Conservation (phyloP, 2,797 vertebrate species). For the Poecilia picta region DNA sequence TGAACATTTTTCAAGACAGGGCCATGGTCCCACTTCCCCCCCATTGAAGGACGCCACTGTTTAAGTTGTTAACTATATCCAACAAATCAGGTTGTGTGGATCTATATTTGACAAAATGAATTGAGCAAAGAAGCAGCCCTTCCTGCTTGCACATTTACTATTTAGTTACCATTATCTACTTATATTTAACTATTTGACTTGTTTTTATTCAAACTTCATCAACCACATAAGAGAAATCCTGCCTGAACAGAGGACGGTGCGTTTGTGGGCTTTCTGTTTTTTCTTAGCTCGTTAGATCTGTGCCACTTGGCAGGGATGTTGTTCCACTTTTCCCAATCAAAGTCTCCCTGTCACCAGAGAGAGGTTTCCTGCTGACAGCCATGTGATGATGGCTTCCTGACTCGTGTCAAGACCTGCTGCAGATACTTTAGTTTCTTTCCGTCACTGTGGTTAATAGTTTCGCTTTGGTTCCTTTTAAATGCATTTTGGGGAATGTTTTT, state of each 20-base stretch:
- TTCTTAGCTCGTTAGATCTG: background rate
- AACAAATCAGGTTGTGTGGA: background rate
- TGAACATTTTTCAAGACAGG: no score
- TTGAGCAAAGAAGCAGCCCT: background rate
- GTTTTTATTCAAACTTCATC: background rate
- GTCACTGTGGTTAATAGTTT: background rate
- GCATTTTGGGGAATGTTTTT: background rate
- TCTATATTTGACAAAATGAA: background rate
- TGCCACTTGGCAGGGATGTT: conserved; percentile 1
- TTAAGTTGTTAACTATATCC: background rate
- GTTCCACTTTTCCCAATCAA: conserved; percentile 13
- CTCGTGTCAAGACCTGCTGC: background rate
- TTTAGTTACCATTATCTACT: background rate
- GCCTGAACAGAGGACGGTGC: background rate
- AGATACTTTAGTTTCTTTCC: background rate
- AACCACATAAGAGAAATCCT: background rate
- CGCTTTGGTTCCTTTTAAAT: background rate
- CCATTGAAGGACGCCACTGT: background rate
- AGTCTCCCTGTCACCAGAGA: conserved; percentile 1
- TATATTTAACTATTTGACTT: background rate
- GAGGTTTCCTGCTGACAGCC: conserved; percentile 1
- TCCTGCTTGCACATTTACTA: background rate
- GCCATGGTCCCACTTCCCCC: no score
- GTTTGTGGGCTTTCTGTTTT: background rate
- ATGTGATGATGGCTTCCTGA: background rate